A percentile compares a stretch with the other conserved stretches of the same genome.
These are phyloP conservation scores for Drosophila cardini DNA, from an alignment of 1,140 invertebrate genomes.

Conservation along the genomic window DNA sequence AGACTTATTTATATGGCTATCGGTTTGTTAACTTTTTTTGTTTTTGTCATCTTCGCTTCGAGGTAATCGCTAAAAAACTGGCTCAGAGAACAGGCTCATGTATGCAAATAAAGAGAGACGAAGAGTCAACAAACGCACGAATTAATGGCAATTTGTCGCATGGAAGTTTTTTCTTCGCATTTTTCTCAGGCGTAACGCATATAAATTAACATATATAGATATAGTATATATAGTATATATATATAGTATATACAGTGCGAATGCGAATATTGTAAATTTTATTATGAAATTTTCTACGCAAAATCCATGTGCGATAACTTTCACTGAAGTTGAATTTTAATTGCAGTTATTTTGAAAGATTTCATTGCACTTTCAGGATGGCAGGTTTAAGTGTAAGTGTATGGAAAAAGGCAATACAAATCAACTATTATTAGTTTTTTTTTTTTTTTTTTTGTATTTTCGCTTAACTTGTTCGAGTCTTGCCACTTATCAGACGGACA, in stretches of 20 bases:
- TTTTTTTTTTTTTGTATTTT: not conserved
- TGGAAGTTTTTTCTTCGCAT: conserved; percentile 24
- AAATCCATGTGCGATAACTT: conserved; percentile 62
- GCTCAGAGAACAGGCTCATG: conserved; percentile 52
- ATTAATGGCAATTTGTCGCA: conserved; percentile 71
- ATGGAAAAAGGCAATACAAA: conserved; percentile 27
- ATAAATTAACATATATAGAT: conserved; percentile 64
- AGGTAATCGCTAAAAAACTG: conserved; percentile 56
- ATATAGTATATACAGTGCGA: conserved; percentile 24
- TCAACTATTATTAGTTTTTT: conserved; percentile 52
- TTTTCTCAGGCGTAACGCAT: conserved; percentile 57
- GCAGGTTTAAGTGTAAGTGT: too few relatives aligned
- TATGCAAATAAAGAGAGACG: conserved; percentile 68
- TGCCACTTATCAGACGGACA: conserved; percentile 32
- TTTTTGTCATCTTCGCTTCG: conserved; percentile 37
- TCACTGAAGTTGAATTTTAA: conserved; percentile 68
- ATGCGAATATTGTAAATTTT: conserved; percentile 70
- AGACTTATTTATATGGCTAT: conserved; percentile 26
- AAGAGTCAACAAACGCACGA: conserved; percentile 74
- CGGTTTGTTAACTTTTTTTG: not conserved
- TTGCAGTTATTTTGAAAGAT: conserved; percentile 49
- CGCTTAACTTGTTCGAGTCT: conserved; percentile 8
- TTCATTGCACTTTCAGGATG: conserved; percentile 7
- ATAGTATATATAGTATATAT: conserved; percentile 8
- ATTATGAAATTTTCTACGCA: conserved; percentile 56